Base-by-base conservation (phyloP, 1,140 invertebrate genomes). In the Rhizoglyphus robini region DNA sequence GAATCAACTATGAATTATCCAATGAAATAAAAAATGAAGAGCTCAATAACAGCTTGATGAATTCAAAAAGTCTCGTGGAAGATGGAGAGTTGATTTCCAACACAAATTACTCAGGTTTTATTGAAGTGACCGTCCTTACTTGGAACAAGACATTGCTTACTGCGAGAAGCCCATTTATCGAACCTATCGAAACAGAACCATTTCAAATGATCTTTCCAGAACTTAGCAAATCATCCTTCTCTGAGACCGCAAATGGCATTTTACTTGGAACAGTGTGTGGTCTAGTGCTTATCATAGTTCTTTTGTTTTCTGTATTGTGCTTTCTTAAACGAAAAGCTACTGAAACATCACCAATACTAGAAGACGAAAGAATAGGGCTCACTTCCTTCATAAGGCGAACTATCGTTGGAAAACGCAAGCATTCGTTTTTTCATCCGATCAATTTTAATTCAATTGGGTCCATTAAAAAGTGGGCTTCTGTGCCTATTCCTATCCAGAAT, bases 31-130 rank as follows among this genome's bases (percentile, higher is more conserved):
- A 65, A 48, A 41, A 5, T 63, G 49, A 65, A 11, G 31, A 29
- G 47, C n/a, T 57, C 1, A 29, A 63, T 63, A 62, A 57, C 8
- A 61, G 69, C 46, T 67, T 72, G 65, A 63, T 70, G 64, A n/a
- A 67, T 57, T 47, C 72, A 68, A 57, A 27, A n/a, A 68, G 72
- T 84, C 13, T 78, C 84, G 58, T 72, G 20, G 62, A 68, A 20
- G 71, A 72, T 67, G 70, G 71, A 48, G 27, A 29, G 31, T 60
- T 72, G 36, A 48, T 65, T 15, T 66, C 71, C 15, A 68, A 67
- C 49, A 72, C 71, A 3, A 71, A 72, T 58, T 72, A 72, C 51
- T 69, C 71, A 3, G 71, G 68, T 46, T 71, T 68, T 58, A 48
- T 72, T 31, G 66, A 71, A 41, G 61, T 72, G 38, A 67, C 64